These are phyloP conservation scores for Anomalospiza imberbis DNA, from an alignment of 2,797 vertebrate species.

Conservation along the genomic window DNA sequence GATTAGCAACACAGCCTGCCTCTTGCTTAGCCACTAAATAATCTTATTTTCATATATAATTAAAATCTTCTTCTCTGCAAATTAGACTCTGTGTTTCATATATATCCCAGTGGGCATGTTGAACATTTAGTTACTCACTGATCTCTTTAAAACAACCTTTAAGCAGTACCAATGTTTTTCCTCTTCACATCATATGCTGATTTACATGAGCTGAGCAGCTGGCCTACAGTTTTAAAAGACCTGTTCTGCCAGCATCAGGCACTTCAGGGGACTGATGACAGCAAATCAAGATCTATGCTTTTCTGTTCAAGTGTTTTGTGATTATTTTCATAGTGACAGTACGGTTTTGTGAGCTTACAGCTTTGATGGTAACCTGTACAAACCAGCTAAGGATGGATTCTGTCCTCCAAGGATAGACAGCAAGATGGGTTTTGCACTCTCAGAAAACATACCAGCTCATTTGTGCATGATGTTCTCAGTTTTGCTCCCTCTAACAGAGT, in stretches of 20 bases:
- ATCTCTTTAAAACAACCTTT: constrained; percentile 18
- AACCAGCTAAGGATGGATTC: neutral
- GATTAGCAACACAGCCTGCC: neutral
- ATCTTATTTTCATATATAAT: neutral
- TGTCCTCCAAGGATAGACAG: neutral
- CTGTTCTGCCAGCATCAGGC: neutral
- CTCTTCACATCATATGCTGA: neutral
- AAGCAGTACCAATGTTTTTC: neutral
- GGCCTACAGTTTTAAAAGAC: neutral
- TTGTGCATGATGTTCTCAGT: neutral
- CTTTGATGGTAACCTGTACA: neutral
- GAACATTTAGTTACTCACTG: neutral
- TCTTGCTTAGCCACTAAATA: neutral
- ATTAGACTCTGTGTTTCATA: neutral
- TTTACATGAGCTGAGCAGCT: neutral
- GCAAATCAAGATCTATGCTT: neutral
- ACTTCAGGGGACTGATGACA: neutral
- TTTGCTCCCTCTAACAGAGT: neutral
- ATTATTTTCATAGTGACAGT: neutral
- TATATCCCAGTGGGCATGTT: neutral
- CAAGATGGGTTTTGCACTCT: neutral
- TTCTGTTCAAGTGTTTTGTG: neutral
- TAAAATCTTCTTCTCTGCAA: neutral
- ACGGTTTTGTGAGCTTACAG: neutral
- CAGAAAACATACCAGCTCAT: neutral